These are phyloP conservation scores for Pangasianodon gigas DNA, from an alignment of 2,113 vertebrate species.

Conservation along the genomic window DNA sequence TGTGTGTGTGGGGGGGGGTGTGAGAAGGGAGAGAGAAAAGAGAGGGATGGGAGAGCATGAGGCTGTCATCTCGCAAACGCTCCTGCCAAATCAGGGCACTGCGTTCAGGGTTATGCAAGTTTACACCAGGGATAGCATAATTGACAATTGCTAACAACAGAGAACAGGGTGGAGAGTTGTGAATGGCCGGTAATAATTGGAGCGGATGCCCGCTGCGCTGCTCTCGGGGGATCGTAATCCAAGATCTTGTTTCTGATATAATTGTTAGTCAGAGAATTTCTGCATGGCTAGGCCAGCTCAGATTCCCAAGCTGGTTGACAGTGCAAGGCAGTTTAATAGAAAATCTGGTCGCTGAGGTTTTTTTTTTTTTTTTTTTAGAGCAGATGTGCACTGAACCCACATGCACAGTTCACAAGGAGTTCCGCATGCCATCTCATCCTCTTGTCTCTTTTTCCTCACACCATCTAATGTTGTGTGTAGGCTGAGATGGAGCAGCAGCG, in stretches of 20 bases:
- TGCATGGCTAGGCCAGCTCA: conserved; percentile 78
- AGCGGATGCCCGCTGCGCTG: conserved; percentile 78
- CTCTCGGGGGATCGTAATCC: conserved; percentile 78
- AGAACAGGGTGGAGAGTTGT: conserved; percentile 77
- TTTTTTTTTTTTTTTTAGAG: conserved; percentile 66
- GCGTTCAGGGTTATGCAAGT: conserved; percentile 77
- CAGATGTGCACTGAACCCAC: conserved; percentile 76
- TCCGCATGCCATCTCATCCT: conserved; percentile 56
- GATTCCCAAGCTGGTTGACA: conserved; percentile 82
- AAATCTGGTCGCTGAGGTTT: conserved; percentile 81
- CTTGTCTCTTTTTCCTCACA: conserved; percentile 27
- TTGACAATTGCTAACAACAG: conserved; percentile 82
- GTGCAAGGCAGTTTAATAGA: conserved; percentile 84
- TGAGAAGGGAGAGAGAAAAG: conserved; percentile 40
- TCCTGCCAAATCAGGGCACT: conserved; percentile 78
- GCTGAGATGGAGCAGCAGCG: conserved; percentile 43
- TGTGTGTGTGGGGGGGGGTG: not conserved
- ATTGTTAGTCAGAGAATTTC: conserved; percentile 87
- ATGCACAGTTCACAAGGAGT: conserved; percentile 71
- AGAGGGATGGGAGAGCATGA: conserved; percentile 31
- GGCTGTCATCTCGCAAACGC: conserved; percentile 76
- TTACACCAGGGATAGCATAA: conserved; percentile 81
- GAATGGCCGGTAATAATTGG: conserved; percentile 83
- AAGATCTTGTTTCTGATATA: conserved; percentile 86
- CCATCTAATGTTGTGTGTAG: conserved; percentile 18